Percentiles rank a stretch among this genome's conserved stretches.
phyloP scores from a whole-genome alignment of 2,797 vertebrate species.

The Eupleurogrammus muticus region DNA sequence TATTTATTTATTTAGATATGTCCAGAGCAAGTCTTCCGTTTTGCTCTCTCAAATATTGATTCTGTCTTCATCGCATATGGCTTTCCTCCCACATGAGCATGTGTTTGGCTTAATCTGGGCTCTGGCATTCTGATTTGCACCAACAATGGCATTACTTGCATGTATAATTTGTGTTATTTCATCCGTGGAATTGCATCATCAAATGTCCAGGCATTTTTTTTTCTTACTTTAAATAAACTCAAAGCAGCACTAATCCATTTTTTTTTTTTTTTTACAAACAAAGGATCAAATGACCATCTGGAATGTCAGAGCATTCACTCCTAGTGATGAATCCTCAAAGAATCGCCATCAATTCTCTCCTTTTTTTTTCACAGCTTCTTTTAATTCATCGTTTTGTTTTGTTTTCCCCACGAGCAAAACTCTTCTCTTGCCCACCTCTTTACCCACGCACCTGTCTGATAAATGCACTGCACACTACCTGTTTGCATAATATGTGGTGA shows the following conservation, averaged over 20 bases:
- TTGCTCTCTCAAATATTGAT: conserved; percentile 69
- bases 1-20: conserved; percentile 37
- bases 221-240: neutral
- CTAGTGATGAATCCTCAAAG: neutral
- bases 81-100: conserved; percentile 58
- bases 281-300: neutral
- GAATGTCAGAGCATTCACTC: neutral
- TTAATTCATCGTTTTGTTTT: conserved; percentile 1
- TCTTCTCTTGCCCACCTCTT: neutral
- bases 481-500: neutral
- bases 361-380: neutral
- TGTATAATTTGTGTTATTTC: no score
- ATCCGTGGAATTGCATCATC: no score
- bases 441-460: no score
- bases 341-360: no score
- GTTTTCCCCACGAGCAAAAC: neutral
- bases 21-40: conserved; percentile 43
- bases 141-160: neutral
- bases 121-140: conserved; percentile 46
- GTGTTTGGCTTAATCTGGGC: conserved; percentile 34
- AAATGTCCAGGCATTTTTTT: neutral
- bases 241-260: neutral
- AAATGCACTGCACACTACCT: no score
- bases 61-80: conserved; percentile 51
- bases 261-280: neutral